Evolutionary conservation across 2,113 vertebrate genomes (phyloP), one percentile per base, ranked within the genome.

Genomic region (Sterrhoptilus dennistouni): DNA sequence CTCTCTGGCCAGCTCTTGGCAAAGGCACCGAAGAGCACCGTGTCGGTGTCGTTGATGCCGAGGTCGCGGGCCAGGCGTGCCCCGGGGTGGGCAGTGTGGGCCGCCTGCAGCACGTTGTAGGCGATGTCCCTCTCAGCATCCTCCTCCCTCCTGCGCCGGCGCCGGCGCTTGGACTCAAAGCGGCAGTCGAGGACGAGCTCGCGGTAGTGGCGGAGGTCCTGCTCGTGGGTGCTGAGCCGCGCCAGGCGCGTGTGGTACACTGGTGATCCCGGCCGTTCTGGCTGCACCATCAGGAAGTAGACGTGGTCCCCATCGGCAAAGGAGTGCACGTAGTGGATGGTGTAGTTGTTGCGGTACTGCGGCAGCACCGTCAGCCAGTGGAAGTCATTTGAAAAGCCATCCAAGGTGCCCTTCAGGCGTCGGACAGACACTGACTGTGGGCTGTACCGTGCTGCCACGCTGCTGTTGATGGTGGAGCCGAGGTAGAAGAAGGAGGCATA

Each of bases 251-350:
- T 99, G 94, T 99, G 99, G 71, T 98, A 98, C 4, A 49, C 87
- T 0, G 87, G 61, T 0, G 96, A 96, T 3, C 94, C 93, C 0
- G 97, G 97, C 52, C 76, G 97, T 63, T 98, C 97, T 0, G 96
- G 98, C 91, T 99, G 99, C 35, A 99, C 99, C 0, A 95, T 99
- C 70, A 99, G 96, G 96, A 99, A 99, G 95, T 99, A 99, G 80
- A 99, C 99, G 5, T 98, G 98, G 90, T 98, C 95, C 54, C 97
- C 89, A 0, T 98, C 93, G 2, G 83, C 84, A 47, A 99, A 99
- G 83, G 98, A 99, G 97, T 99, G 98, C 72, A 99, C 86, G 1
- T 99, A 99, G 33, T 97, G 93, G 29, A 99, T 99, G 47, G 94
- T 97, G 95, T 99, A 99, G 4, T 97, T 97, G 93, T 97, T 92